Conservation (phyloP, 2,113 vertebrate species). For the Albula glossodonta region DNA sequence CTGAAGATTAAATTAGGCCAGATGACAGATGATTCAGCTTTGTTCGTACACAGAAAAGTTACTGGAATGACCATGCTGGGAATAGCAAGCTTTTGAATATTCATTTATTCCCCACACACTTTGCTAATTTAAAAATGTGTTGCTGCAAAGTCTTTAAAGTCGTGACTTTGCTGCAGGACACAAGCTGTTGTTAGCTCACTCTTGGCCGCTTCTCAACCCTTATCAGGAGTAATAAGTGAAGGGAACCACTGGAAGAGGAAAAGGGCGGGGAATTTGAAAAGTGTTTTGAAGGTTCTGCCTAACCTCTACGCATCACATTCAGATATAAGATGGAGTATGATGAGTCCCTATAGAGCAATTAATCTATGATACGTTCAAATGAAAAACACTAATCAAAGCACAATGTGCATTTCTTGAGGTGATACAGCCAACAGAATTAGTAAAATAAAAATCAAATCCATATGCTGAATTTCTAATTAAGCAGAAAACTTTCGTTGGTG, state of each 20-base stretch:
- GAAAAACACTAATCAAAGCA: constrained; percentile 67
- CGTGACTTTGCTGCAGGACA: constrained; percentile 28
- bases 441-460: background rate
- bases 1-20: constrained; percentile 87
- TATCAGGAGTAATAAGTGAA: background rate
- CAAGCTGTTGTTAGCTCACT: constrained; percentile 35
- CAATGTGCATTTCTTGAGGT: constrained; percentile 3
- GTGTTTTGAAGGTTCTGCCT: constrained; percentile 44
- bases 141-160: constrained; percentile 46
- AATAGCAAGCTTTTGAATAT: constrained; percentile 76
- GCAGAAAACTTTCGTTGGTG: no score
- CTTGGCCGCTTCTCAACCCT: constrained; percentile 20
- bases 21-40: constrained; percentile 76
- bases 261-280: constrained; percentile 34
- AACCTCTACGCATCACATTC: constrained; percentile 51
- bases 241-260: background rate
- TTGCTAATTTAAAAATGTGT: constrained; percentile 69
- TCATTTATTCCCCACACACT: constrained; percentile 65
- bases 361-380: constrained; percentile 62
- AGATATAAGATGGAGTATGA: constrained; percentile 61
- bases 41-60: constrained; percentile 57
- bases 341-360: constrained; percentile 61
- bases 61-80: constrained; percentile 71
- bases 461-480: background rate
- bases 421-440: background rate